Percentiles rank a stretch among this genome's conserved stretches.
phyloP scores from a whole-genome alignment of 2,888 invertebrate species.

The Alentia gelatinosa region DNA sequence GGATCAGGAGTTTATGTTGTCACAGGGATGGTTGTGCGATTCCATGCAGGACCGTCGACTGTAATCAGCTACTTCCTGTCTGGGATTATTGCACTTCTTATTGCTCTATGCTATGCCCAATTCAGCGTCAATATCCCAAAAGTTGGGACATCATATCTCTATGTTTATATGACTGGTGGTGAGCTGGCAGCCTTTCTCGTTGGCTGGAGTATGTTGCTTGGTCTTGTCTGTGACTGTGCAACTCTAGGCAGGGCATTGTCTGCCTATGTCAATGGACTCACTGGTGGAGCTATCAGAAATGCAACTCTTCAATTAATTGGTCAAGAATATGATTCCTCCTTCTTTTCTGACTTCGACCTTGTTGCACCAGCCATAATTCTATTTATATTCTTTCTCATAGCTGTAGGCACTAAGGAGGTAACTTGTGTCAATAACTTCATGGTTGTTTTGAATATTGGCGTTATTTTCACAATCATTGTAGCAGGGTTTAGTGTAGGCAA shows the following conservation, averaged over 20 bases:
- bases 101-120: conserved; percentile 13
- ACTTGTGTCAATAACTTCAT: neutral
- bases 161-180: neutral
- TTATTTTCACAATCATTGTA: conserved; percentile 3
- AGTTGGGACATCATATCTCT: neutral
- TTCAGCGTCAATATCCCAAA: conserved; percentile 33
- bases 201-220: conserved; percentile 10
- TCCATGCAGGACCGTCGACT: neutral
- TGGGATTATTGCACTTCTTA: neutral
- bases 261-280: neutral
- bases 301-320: neutral
- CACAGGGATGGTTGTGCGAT: neutral
- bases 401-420: neutral
- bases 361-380: neutral
- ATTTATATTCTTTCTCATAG: neutral
- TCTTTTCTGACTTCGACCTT: neutral
- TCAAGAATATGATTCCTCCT: neutral
- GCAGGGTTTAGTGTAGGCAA: neutral
- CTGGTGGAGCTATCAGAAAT: neutral
- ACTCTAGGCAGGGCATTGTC: neutral
- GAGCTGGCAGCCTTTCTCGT: neutral
- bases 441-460: neutral
- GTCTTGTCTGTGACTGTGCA: neutral
- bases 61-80: neutral
- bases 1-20: conserved; percentile 15